Evolutionary conservation across 2,113 vertebrate genomes (phyloP), one percentile per base, ranked within the genome.

Genomic region (Muntiacus muntjak): DNA sequence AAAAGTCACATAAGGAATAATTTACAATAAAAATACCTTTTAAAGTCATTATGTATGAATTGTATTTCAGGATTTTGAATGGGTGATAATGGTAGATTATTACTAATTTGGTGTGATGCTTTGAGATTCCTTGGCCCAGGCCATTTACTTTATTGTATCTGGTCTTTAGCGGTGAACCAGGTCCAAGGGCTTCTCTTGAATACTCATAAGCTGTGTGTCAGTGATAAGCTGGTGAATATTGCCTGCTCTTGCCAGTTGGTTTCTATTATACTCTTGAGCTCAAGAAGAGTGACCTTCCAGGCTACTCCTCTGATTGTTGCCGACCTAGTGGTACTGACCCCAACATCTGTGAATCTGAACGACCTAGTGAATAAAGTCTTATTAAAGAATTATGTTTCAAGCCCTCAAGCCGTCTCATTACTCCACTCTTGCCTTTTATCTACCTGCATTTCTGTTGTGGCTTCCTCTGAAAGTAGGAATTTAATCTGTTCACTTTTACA

Each of bases 401-500:
- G 96, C 2, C 21, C 64, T 92, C 71, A 7, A 57, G 91, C 93
- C 54, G 96, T 60, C 82, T 97, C 81, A 95, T 94, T 93, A 96
- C 23, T 93, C 93, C 2, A 60, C 50, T 96, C 93, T 97, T 95
- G 9, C 58, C 97, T n/a, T 93, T 95, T 97, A 85, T 47, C 79
- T 89, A 87, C 88, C 25, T 90, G 36, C 33, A 43, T 89, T 96
- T 97, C 86, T 97, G 11, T 88, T 93, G 81, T 19, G 30, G 30
- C 81, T 92, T 96, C 94, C 74, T 96, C 87, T 97, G 91, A 89
- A 98, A 98, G 94, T 33, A 33, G 94, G 86, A 96, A 16, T 74
- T 97, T 98, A 92, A 98, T 97, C 95, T 94, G 86, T 89, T 94
- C 74, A 84, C 64, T 81, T 91, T 95, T 92, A 92, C 95, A 97